These are phyloP conservation scores for Cerastis rubricosa DNA, from an alignment of 2,888 invertebrate genomes.

Conservation along the genomic window DNA sequence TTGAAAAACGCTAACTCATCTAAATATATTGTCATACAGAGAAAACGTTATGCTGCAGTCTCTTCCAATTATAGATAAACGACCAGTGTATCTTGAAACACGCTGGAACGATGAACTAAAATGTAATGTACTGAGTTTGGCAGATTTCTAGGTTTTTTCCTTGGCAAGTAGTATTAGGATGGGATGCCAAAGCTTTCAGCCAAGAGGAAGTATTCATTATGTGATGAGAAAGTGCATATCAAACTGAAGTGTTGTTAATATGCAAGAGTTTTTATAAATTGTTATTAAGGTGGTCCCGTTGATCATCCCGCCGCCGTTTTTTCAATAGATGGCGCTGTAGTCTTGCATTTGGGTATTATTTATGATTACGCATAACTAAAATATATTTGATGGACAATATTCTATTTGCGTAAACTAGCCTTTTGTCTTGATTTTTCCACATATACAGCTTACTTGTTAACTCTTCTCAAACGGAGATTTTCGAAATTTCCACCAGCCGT, in stretches of 20 bases:
- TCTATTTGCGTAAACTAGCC: too few species aligned
- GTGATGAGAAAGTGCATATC: conserved; percentile 38
- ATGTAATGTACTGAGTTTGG: background rate
- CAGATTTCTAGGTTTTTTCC: background rate
- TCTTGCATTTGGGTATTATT: too few species aligned
- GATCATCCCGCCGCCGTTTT: too few species aligned
- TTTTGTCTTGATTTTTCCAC: too few species aligned
- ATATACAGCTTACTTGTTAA: too few species aligned
- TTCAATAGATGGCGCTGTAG: too few species aligned
- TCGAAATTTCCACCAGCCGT: too few species aligned
- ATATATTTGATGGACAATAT: too few species aligned
- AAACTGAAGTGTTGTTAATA: conserved; percentile 18
- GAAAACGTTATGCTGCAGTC: conserved; percentile 7
- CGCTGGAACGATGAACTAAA: background rate
- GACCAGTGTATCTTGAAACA: background rate
- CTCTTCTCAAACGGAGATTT: too few species aligned
- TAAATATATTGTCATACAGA: conserved; percentile 44
- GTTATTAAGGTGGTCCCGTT: too few species aligned
- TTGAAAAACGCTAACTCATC: conserved; percentile 55
- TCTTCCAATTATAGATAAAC: conserved; percentile 6
- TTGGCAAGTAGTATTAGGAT: background rate
- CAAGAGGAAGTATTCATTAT: background rate
- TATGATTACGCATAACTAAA: too few species aligned
- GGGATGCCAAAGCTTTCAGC: background rate
- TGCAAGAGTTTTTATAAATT: background rate